These are phyloP conservation scores for Psittacula echo DNA, from an alignment of 2,797 vertebrate species.

Conservation along the genomic window DNA sequence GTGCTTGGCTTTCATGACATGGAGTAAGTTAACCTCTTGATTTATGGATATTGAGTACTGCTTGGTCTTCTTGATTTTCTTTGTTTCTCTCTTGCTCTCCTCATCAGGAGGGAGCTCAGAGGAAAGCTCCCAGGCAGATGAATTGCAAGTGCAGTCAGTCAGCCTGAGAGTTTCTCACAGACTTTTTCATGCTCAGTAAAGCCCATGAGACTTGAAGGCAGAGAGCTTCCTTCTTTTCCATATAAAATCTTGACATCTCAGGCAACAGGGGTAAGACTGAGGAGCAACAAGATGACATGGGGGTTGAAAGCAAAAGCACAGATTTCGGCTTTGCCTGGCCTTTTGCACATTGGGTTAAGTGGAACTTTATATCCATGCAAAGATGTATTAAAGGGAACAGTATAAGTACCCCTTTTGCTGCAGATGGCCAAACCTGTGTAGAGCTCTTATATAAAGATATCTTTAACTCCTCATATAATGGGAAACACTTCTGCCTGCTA, in stretches of 20 bases:
- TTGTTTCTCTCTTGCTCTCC: background rate
- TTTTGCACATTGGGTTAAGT: background rate
- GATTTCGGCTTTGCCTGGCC: background rate
- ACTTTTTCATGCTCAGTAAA: background rate
- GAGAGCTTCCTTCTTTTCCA: conserved; percentile 16
- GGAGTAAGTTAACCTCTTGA: conserved; percentile 39
- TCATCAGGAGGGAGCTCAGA: background rate
- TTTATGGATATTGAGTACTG: conserved; percentile 36
- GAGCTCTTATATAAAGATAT: background rate
- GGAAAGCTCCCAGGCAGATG: background rate
- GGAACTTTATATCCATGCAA: background rate
- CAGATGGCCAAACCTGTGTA: background rate
- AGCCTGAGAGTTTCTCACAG: background rate
- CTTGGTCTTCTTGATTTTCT: background rate
- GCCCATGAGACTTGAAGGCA: background rate
- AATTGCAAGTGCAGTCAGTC: conserved; percentile 20
- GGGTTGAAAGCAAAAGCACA: conserved; percentile 15
- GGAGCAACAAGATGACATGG: background rate
- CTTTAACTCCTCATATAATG: background rate
- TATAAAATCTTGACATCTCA: conserved; percentile 14
- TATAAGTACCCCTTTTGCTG: background rate
- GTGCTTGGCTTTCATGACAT: conserved; percentile 44
- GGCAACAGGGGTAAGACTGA: background rate
- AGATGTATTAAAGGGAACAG: background rate
- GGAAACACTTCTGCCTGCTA: background rate